Base-by-base conservation (phyloP, 1,140 invertebrate genomes). In the Psix sp. region DNA sequence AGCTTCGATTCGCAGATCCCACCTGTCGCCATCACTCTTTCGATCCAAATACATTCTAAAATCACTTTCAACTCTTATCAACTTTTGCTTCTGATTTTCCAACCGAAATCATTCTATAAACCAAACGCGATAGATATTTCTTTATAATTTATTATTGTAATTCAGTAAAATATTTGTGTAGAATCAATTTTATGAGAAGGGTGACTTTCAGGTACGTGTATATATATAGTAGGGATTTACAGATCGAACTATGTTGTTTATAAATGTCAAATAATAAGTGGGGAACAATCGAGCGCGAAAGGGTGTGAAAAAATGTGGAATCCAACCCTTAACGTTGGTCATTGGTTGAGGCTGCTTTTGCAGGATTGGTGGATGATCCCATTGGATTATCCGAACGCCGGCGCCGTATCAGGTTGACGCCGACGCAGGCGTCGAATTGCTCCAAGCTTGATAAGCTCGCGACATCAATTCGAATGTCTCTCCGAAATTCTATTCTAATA, bases 351-450 rank as follows among this genome's bases (percentile, higher is more conserved):
- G 18, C 21, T 67, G 71, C 78, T 78, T 77, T 72, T 39, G 79
- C 74, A 67, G 81, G 82, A 84, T 86, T 86, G 84, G 84, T 70
- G 78, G 82, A 85, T 86, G 48, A 85, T 85, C 82, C 84, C 77
- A 85, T 85, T 85, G 84, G 84, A 85, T 86, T 85, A 85, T 86
- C 83, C 77, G 70, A 74, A 76, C 84, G 82, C 82, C 84, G 83
- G 79, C 84, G 84, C 82, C 52, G 51, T 78, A 24, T 65, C 59
- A 51, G 40, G 18, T 49, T 39, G 63, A 65, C 59, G 74, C 72
- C 67, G 62, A 67, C 74, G 67, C 74, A 68, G 60, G 74, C 68
- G 77, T 76, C 65, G 43, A 54, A 15, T 43, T 31, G 26, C 35
- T 24, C 11, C 13, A 21, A 20, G 21, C 36, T 14, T 48, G 36